Evolutionary conservation across 2,888 invertebrate species (phyloP).

Genomic region (Nudaria mundana): DNA sequence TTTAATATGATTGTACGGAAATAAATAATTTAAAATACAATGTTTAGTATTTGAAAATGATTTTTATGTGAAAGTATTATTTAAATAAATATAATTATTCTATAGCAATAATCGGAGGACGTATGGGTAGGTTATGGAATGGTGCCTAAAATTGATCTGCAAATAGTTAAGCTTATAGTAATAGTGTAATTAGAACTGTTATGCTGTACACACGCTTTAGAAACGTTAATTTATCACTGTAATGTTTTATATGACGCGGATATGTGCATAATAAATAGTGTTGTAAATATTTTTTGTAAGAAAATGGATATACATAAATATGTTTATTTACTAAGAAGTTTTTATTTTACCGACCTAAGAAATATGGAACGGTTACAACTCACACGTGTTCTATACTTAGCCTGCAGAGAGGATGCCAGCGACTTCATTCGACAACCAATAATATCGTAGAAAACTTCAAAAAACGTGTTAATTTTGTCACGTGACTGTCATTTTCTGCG

Average conservation of each 20-base stretch:
- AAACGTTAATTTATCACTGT: conserved; percentile 71
- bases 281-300: conserved; percentile 80
- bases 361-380: not conserved
- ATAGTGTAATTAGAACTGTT: conserved; percentile 41
- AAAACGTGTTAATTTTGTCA: too few species aligned
- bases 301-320: conserved; percentile 75
- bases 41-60: too few species aligned
- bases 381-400: too few species aligned
- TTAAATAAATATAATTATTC: conserved; percentile 11
- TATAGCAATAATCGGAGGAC: conserved; percentile 7
- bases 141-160: conserved; percentile 72
- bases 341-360: conserved; percentile 33
- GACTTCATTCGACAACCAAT: too few species aligned
- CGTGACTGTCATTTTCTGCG: too few species aligned
- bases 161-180: conserved; percentile 49
- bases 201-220: conserved; percentile 68
- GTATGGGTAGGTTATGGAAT: conserved; percentile 45
- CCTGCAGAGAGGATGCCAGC: too few species aligned
- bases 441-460: too few species aligned
- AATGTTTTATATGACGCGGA: conserved; percentile 75
- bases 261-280: conserved; percentile 75
- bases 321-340: conserved; percentile 63
- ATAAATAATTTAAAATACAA: too few species aligned
- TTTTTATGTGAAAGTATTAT: conserved; percentile 13
- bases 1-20: not conserved